Conservation (phyloP, 2,888 invertebrate species). For the Brenthis daphne region DNA sequence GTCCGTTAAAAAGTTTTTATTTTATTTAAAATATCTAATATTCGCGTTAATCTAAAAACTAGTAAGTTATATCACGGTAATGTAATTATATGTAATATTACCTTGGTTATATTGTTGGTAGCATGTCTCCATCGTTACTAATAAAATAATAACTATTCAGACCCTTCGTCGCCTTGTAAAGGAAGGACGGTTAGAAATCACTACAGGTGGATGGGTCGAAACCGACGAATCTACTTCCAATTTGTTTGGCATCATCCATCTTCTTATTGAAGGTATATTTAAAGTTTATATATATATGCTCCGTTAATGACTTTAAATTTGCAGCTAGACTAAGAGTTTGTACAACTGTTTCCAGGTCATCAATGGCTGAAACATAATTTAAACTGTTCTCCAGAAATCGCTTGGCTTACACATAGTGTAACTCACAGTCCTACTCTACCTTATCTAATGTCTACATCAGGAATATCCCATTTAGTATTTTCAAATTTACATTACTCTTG, state of each 20-base stretch:
- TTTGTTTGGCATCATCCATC: slow-evolving; percentile 93
- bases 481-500: slow-evolving; percentile 96
- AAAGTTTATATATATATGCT: not conserved
- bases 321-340: not conserved
- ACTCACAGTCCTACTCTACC: slow-evolving; percentile 96
- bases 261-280: slow-evolving; percentile 89
- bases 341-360: slow-evolving; percentile 84
- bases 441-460: slow-evolving; percentile 90
- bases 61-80: too few relatives aligned
- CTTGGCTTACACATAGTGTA: slow-evolving; percentile 97
- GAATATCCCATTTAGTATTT: slow-evolving; percentile 91
- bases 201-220: slow-evolving; percentile 97
- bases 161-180: slow-evolving; percentile 88
- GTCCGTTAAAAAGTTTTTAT: too few relatives aligned
- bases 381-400: slow-evolving; percentile 88
- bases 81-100: too few relatives aligned
- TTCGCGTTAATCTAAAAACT: not conserved
- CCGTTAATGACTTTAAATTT: not conserved
- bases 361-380: slow-evolving; percentile 93
- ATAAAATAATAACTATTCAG: slow-evolving; percentile 47
- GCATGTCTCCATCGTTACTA: too few relatives aligned
- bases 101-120: too few relatives aligned
- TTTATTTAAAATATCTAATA: too few relatives aligned
- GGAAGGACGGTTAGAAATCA: slow-evolving; percentile 92
- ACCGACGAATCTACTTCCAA: slow-evolving; percentile 95